Base-by-base conservation (phyloP, 2,888 invertebrate species). In the Steromphala cineraria region DNA sequence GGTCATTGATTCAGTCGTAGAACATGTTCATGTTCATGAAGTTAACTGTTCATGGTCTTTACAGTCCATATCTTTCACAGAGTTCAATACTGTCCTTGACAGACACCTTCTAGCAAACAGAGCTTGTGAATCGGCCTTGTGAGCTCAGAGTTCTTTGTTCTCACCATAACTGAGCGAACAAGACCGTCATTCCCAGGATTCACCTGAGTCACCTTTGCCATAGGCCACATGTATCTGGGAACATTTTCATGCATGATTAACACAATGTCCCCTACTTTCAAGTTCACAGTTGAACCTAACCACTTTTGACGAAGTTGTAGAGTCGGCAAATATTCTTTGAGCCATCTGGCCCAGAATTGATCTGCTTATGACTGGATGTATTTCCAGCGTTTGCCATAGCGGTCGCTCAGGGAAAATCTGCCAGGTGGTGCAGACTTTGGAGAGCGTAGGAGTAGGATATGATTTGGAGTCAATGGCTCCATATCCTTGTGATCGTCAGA, bases 381-480 rank as follows among this genome's bases (percentile, higher is more conserved):
- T 10, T 75, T 53, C 79, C 80, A 80, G 24, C 76, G 71, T 31
- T 53, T 24, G n/a, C 56, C 13, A 52, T 82, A 80, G 10, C 67
- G n/a, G n/a, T 82, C 80, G 2, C 15, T 40, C n/a, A 31, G 13
- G 24, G 31, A n/a, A 21, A 80, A 77, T n/a, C 21, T 40, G 15
- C 21, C 62, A 13, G 31, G 74, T 40, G 78, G 78, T 2, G 75
- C 21, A 75, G 52, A 17, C 17, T 21, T 21, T 8, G 36, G 52
- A 7, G 71, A 19, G 80, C 74, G 36, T 15, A 75, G 78, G 24
- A 76, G 36, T 15, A 83, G 76, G 21, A 83, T 24, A 52, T 79
- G 76, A 36, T 83, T 86, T 10, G 83, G 84, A n/a, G 84, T 84
- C 0, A 86, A 53, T 15, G 83, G 79, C 53, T 81, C 79, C 17